Conservation (phyloP, 2,888 invertebrate genomes). For the Brenthis hecate region DNA sequence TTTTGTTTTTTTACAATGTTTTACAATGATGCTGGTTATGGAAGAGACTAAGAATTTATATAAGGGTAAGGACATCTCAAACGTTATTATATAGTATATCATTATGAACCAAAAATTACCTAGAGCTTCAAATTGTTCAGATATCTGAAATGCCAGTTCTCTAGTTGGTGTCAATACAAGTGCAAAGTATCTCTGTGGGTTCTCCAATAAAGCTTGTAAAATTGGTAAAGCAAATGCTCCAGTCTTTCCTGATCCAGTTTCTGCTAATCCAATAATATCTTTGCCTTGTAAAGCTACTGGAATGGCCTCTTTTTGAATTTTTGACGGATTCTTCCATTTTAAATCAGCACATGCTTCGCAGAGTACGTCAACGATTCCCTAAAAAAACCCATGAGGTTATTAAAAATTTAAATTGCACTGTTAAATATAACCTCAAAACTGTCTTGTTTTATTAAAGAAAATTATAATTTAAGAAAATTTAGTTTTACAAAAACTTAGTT, state of each 20-base stretch:
- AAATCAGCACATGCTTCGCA: slow-evolving; percentile 95
- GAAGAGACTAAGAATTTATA: too few relatives aligned
- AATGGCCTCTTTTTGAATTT: slow-evolving; percentile 97
- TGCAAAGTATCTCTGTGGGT: slow-evolving; percentile 96
- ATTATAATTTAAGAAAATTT: too few relatives aligned
- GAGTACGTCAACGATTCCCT: slow-evolving; percentile 95
- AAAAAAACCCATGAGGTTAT: slow-evolving; percentile 31
- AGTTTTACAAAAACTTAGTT: neutral
- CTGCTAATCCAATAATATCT: slow-evolving; percentile 85
- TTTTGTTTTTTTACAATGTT: too few relatives aligned
- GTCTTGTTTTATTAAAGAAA: neutral
- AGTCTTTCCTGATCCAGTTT: slow-evolving; percentile 97
- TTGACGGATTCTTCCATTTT: slow-evolving; percentile 97
- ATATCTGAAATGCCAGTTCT: slow-evolving; percentile 98
- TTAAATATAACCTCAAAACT: slow-evolving; percentile 3
- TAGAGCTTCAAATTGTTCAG: slow-evolving; percentile 98
- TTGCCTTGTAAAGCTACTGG: slow-evolving; percentile 94
- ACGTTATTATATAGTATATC: neutral
- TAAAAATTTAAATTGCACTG: neutral
- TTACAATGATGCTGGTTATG: too few relatives aligned
- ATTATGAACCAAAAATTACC: slow-evolving; percentile 79
- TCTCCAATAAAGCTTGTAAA: slow-evolving; percentile 93
- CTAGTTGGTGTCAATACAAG: slow-evolving; percentile 97
- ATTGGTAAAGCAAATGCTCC: slow-evolving; percentile 99
- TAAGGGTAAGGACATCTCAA: too few relatives aligned